Conservation (phyloP, 1,140 invertebrate genomes). For the Drosophila suzukii region DNA sequence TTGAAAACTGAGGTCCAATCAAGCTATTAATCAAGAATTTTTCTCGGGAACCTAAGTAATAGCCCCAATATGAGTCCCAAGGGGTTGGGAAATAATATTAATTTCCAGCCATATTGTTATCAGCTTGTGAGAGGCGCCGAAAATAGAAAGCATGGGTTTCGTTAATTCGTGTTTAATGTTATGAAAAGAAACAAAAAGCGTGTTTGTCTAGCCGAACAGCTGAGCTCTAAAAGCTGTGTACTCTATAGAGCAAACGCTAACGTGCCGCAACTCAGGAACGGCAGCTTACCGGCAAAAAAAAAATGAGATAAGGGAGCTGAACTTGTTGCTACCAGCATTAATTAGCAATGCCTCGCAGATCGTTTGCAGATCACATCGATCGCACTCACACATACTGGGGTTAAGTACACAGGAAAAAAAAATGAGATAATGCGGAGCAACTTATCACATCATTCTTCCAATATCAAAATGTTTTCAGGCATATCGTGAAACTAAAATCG, state of each 20-base stretch:
- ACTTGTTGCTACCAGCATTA: conserved; percentile 44
- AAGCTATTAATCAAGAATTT: conserved; percentile 41
- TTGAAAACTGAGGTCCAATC: conserved; percentile 29
- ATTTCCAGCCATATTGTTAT: conserved; percentile 24
- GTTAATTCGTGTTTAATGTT: conserved; percentile 28
- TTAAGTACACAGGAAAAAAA: neutral
- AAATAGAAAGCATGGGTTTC: conserved; percentile 27
- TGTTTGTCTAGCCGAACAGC: conserved; percentile 38
- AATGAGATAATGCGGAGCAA: neutral
- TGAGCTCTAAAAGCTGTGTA: conserved; percentile 10
- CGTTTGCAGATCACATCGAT: conserved; percentile 45
- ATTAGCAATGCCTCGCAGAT: conserved; percentile 37
- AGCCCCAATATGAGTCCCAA: neutral
- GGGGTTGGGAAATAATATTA: conserved; percentile 17
- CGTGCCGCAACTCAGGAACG: conserved; percentile 30
- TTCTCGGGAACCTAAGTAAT: conserved; percentile 2
- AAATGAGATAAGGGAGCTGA: conserved; percentile 18
- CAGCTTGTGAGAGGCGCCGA: conserved; percentile 1
- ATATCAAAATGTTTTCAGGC: neutral
- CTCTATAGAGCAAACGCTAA: neutral
- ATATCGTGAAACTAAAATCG: neutral
- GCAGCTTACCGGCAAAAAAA: conserved; percentile 6
- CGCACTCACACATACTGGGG: neutral
- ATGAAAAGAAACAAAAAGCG: conserved; percentile 17
- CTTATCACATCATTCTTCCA: conserved; percentile 1